Evolutionary conservation across 2,113 vertebrate genomes (phyloP).

Genomic region (Plectropomus leopardus): DNA sequence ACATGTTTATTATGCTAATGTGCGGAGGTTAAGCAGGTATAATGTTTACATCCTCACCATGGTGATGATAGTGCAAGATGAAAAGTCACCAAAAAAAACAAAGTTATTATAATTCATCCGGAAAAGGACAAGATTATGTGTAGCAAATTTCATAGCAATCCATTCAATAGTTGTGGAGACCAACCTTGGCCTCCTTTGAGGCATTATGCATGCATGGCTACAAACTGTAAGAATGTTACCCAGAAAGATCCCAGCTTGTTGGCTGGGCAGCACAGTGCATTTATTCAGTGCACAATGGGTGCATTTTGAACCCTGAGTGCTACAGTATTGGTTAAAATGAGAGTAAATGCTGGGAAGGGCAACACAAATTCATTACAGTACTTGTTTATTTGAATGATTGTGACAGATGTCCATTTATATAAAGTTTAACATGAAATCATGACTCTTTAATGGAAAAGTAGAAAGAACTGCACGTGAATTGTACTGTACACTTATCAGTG

Average conservation of each 20-base stretch:
- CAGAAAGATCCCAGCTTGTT: not conserved
- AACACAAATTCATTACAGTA: not conserved
- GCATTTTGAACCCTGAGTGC: not conserved
- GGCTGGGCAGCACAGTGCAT: not conserved
- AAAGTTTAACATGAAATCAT: not conserved
- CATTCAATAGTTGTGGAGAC: not conserved
- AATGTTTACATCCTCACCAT: too few species aligned
- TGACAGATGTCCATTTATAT: conserved; percentile 5
- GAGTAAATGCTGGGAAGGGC: not conserved
- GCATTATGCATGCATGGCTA: not conserved
- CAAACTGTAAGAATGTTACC: not conserved
- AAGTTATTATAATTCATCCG: not conserved
- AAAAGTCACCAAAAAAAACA: not conserved
- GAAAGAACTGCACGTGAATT: not conserved
- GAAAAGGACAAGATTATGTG: not conserved
- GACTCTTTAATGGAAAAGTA: conserved; percentile 2
- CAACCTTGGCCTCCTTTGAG: not conserved
- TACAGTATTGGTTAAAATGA: not conserved
- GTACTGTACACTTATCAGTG: conserved; percentile 2
- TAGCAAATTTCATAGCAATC: not conserved
- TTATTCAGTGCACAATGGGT: not conserved
- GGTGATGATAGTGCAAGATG: not conserved
- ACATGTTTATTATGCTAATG: not conserved
- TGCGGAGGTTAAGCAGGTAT: too few species aligned
- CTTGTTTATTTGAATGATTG: not conserved